Conservation (phyloP, 1,140 invertebrate genomes). For the Scaptomyza graminum region DNA sequence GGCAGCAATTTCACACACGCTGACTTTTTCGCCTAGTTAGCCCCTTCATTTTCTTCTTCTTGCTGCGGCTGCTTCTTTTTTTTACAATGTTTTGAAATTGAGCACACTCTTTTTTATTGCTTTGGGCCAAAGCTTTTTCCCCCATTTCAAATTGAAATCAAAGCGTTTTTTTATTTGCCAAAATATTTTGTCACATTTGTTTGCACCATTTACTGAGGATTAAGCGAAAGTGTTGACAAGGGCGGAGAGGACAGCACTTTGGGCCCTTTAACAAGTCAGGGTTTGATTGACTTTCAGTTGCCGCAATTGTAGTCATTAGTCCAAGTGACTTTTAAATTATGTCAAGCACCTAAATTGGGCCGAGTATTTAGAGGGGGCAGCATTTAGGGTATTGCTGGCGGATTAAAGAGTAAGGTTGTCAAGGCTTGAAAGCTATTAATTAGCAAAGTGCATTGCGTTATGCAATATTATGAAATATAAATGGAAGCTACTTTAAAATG, state of each 20-base stretch:
- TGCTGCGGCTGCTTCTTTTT: constrained; percentile 6
- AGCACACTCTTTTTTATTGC: constrained; percentile 10
- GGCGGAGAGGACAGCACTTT: background rate
- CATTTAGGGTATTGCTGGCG: background rate
- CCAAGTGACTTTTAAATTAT: constrained; percentile 51
- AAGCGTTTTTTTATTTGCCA: constrained; percentile 32
- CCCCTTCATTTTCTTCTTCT: background rate
- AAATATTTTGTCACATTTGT: constrained; percentile 55
- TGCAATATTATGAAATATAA: background rate
- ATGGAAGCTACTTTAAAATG: too few relatives aligned
- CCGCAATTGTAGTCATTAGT: constrained; percentile 43
- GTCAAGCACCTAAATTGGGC: constrained; percentile 30
- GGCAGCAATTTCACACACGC: constrained; percentile 49
- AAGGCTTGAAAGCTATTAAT: constrained; percentile 2
- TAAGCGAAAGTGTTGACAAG: constrained; percentile 29
- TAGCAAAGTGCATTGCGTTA: constrained; percentile 2
- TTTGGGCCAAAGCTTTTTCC: constrained; percentile 4
- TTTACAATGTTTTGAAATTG: too few relatives aligned
- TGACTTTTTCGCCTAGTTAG: constrained; percentile 30
- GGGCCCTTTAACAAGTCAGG: constrained; percentile 12
- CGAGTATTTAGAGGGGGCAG: background rate
- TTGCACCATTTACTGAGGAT: constrained; percentile 5
- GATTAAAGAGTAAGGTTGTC: background rate
- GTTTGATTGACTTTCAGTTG: constrained; percentile 36
- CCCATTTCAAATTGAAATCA: constrained; percentile 9